Evolutionary conservation across 2,888 invertebrate species (phyloP).

Genomic region (Phaedon cochleariae): DNA sequence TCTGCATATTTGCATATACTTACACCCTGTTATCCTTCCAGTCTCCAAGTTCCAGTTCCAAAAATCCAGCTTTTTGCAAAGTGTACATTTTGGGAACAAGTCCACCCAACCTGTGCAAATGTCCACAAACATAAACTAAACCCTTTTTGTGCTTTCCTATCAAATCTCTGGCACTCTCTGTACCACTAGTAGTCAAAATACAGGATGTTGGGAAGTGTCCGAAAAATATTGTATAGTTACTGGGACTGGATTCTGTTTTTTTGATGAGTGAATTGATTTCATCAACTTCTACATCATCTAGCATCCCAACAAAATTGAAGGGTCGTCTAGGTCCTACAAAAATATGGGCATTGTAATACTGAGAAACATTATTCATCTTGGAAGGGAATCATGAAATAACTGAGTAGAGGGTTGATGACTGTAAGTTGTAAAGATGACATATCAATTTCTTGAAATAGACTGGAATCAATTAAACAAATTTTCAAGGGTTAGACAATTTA

Average conservation of each 20-base stretch:
- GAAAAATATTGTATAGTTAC: constrained; percentile 79
- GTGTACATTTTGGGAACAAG: constrained; percentile 86
- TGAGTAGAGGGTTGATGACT: too few species aligned
- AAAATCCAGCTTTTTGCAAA: constrained; percentile 79
- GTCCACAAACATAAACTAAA: constrained; percentile 87
- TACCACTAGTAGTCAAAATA: constrained; percentile 69
- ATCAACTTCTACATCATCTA: constrained; percentile 68
- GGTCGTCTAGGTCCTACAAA: constrained; percentile 72
- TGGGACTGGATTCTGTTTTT: constrained; percentile 64
- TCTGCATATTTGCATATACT: constrained; percentile 50
- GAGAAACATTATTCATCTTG: too few species aligned
- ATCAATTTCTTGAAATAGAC: too few species aligned
- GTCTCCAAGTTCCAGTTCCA: constrained; percentile 90
- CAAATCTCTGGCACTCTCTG: constrained; percentile 65
- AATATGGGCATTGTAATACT: too few species aligned
- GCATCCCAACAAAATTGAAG: constrained; percentile 88
- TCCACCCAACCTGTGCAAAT: constrained; percentile 86
- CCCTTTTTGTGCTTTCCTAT: constrained; percentile 70
- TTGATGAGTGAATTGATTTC: constrained; percentile 67
- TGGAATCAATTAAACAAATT: too few species aligned
- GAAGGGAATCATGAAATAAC: too few species aligned
- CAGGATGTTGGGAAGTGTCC: constrained; percentile 94
- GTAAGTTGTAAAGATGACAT: too few species aligned
- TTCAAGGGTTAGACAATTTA: too few species aligned
- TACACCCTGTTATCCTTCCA: constrained; percentile 92